phyloP scores from a whole-genome alignment of 2,888 invertebrate species.

The Pyrochroa serraticornis region DNA sequence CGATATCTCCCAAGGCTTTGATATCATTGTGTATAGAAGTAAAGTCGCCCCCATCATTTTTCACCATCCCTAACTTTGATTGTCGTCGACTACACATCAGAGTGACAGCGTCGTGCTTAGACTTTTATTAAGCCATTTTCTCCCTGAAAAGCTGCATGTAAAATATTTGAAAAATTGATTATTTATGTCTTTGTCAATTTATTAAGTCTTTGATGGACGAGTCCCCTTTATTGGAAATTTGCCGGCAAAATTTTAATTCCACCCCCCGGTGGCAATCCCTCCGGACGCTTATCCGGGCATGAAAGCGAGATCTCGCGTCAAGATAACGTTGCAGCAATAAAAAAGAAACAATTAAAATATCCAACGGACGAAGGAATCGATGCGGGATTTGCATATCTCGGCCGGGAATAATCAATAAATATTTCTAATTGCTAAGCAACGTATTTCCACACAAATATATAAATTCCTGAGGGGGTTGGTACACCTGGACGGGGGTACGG shows the following conservation, averaged over 20 bases:
- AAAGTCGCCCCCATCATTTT: constrained; percentile 5
- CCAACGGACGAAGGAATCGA: constrained; percentile 30
- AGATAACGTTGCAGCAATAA: constrained; percentile 16
- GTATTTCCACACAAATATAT: constrained; percentile 53
- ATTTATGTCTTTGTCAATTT: constrained; percentile 50
- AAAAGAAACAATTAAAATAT: constrained; percentile 36
- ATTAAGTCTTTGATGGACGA: constrained; percentile 43
- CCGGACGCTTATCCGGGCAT: no score
- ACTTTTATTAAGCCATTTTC: constrained; percentile 55
- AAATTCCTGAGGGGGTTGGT: constrained; percentile 25
- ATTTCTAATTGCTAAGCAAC: constrained; percentile 56
- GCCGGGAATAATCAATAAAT: constrained; percentile 47
- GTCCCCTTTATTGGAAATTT: background rate
- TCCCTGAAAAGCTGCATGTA: constrained; percentile 48
- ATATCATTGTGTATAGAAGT: constrained; percentile 31
- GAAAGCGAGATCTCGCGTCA: background rate
- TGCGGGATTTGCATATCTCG: constrained; percentile 49
- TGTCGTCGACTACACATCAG: constrained; percentile 22
- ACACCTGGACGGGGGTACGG: background rate
- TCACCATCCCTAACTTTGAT: constrained; percentile 16
- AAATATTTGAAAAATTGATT: constrained; percentile 55
- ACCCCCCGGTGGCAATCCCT: no score
- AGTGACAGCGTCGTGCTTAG: constrained; percentile 47
- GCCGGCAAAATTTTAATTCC: no score
- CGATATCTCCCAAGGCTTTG: constrained; percentile 31